These are phyloP conservation scores for Poeciliopsis retropinna DNA, from an alignment of 2,113 vertebrate species.

Conservation along the genomic window DNA sequence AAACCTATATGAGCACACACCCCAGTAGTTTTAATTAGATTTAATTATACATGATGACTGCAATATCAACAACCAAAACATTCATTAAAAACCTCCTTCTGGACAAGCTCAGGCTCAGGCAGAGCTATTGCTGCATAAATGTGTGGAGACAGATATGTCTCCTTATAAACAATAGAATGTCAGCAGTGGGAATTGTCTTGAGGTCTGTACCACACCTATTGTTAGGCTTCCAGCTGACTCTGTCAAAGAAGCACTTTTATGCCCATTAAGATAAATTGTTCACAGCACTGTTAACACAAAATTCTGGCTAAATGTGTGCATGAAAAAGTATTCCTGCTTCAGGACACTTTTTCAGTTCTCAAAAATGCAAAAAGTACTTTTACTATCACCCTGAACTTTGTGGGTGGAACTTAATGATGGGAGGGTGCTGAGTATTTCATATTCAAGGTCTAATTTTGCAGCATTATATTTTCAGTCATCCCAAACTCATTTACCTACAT, in stretches of 20 bases:
- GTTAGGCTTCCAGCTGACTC: conserved; percentile 23
- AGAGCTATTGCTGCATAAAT: conserved; percentile 30
- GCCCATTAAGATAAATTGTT: background rate
- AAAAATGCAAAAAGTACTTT: too few species aligned
- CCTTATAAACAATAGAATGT: conserved; percentile 35
- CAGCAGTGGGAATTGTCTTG: conserved; percentile 32
- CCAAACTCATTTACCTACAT: too few species aligned
- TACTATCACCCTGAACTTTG: too few species aligned
- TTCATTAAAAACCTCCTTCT: conserved; percentile 31
- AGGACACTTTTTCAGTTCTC: background rate
- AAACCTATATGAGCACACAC: conserved; percentile 22
- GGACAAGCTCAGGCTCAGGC: conserved; percentile 13
- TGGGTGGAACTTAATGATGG: too few species aligned
- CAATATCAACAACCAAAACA: conserved; percentile 38
- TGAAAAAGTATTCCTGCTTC: background rate
- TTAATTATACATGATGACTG: conserved; percentile 48
- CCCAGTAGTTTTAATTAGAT: conserved; percentile 52
- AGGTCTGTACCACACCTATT: conserved; percentile 42
- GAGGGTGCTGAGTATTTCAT: too few species aligned
- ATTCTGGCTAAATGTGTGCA: background rate
- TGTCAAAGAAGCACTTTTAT: conserved; percentile 13
- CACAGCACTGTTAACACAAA: background rate
- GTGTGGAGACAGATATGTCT: conserved; percentile 35
- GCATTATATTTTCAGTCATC: too few species aligned
- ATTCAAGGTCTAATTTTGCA: too few species aligned